A percentile compares a stretch with the other conserved stretches of the same genome.
Conservation (phyloP, 2,888 invertebrate species). For the Heliconius charithonia region DNA sequence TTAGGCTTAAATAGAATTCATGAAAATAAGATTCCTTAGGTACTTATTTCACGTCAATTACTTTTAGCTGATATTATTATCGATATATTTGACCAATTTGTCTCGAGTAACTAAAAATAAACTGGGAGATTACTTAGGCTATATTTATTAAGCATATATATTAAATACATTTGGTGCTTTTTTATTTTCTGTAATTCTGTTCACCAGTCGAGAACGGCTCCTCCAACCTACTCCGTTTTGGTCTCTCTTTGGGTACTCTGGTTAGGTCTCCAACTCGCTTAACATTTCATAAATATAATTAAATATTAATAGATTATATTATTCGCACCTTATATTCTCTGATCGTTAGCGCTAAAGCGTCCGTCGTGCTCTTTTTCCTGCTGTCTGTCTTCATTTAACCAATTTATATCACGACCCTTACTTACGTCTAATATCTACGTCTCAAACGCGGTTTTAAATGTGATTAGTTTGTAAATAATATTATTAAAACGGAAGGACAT, state of each 20-base stretch:
- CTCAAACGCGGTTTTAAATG: neutral
- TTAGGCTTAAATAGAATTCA: neutral
- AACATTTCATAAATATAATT: neutral
- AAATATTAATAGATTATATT: neutral
- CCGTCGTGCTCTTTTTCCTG: constrained; percentile 41
- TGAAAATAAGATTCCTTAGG: neutral
- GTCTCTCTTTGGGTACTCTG: too few species aligned
- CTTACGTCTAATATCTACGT: neutral
- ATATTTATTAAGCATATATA: neutral
- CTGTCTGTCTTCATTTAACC: constrained; percentile 41
- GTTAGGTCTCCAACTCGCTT: too few species aligned
- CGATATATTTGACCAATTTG: neutral
- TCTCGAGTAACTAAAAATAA: neutral
- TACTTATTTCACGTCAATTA: neutral
- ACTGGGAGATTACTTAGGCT: neutral
- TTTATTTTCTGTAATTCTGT: too few species aligned
- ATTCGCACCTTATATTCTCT: constrained; percentile 27
- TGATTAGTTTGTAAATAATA: neutral
- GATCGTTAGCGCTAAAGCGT: constrained; percentile 27
- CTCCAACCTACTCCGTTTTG: too few species aligned
- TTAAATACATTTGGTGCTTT: neutral
- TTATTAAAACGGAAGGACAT: neutral
- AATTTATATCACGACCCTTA: constrained; percentile 40
- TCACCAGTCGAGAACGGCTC: too few species aligned
- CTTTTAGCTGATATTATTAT: neutral